Evolutionary conservation across 2,797 vertebrate species (phyloP), one percentile per base, ranked within the genome.

Genomic region (Thaleichthys pacificus): DNA sequence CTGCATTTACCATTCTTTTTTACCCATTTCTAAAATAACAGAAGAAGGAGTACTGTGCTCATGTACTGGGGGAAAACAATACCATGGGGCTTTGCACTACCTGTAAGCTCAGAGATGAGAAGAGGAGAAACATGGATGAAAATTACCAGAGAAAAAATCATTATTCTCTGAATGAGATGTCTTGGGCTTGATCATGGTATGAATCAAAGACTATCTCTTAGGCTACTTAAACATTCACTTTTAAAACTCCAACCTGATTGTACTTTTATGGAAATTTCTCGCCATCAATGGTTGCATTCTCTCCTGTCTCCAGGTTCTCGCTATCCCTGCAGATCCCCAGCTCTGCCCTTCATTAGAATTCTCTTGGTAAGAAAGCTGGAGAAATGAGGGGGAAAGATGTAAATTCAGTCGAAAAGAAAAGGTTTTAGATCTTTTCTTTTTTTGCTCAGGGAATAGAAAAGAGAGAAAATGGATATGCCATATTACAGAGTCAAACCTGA

Each of bases 151-250:
- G 17, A 68, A 84, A 91, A 90, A 92, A 93, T 94, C 92, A 97
- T 98, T 97, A 97, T 96, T 95, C 95, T 95, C 94, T 93, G 95
- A 98, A 97, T 96, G 95, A 97, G 95, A 96, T 93, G 94, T 97
- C 95, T 95, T 88, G 93, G 94, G 96, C 95, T 97, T 97, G 95
- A 97, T 97, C 94, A 97, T 96, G 95, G 94, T 93, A 90, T 89
- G 95, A 97, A 98, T 98, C 97, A 97, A 99, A 99, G 96, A 93
- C 91, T 92, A 94, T 98, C 95, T 98, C 96, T 96, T 96, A 96
- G 95, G 93, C 95, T 98, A 95, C 97, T 99, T 97, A 97, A 97
- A 96, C 97, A 98, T 99, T 99, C 96, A 98, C 97, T 98, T 99
- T 99, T 97, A 97, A 98, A 97, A 97, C 94, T 95, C 95, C 94